Evolutionary conservation across 2,888 invertebrate genomes (phyloP).

Genomic region (Prostheceraeus crozeri): DNA sequence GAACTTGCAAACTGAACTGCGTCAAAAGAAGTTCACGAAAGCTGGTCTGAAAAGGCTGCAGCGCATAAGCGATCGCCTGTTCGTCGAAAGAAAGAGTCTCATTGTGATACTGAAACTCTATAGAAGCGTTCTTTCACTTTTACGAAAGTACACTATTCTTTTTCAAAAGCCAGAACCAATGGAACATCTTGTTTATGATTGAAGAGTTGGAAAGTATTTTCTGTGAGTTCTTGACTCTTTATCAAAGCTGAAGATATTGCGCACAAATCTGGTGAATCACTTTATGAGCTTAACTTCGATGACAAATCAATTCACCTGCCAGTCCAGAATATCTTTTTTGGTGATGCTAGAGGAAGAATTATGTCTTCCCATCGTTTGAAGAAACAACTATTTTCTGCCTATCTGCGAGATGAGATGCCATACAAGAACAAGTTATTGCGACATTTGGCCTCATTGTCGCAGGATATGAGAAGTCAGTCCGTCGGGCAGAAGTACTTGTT

Average conservation of each 20-base stretch:
- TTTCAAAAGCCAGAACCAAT: conserved; percentile 17
- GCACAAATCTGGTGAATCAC: background rate
- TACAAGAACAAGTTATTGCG: conserved; percentile 2
- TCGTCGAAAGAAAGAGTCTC: too few relatives aligned
- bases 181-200: conserved; percentile 9
- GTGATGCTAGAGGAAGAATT: conserved; percentile 2
- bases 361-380: background rate
- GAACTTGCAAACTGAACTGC: too few relatives aligned
- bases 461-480: background rate
- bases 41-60: too few relatives aligned
- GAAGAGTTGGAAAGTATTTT: conserved; percentile 3
- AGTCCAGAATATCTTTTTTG: conserved; percentile 1
- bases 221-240: conserved; percentile 10
- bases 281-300: conserved; percentile 6
- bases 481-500: background rate
- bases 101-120: too few relatives aligned
- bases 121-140: conserved; percentile 18
- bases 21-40: too few relatives aligned
- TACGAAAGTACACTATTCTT: conserved; percentile 6
- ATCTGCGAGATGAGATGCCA: conserved; percentile 11
- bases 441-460: conserved; percentile 13
- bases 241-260: background rate
- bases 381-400: background rate
- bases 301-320: background rate
- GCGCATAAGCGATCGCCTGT: too few relatives aligned